Percentiles rank a stretch among this genome's conserved stretches.
Conservation (phyloP, 2,113 vertebrate species). For the Notarius lentiginosus region DNA sequence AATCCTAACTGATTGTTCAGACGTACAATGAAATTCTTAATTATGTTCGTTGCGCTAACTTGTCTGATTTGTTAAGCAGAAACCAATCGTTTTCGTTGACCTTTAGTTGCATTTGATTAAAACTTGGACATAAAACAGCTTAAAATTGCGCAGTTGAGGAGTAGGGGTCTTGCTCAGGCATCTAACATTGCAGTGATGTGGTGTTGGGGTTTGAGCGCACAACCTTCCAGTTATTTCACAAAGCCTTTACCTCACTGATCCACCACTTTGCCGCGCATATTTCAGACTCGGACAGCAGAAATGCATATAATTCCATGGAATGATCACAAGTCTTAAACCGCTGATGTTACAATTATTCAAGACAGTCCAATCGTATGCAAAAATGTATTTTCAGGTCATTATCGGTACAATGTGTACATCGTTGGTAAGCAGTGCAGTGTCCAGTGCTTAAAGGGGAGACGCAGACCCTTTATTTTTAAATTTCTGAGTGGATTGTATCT, state of each 20-base stretch:
- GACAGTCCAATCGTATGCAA: background rate
- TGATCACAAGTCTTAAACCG: background rate
- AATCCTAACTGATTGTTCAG: background rate
- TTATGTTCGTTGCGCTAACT: background rate
- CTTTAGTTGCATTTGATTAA: background rate
- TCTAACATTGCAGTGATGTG: background rate
- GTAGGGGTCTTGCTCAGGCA: background rate
- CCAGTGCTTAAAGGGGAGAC: no score
- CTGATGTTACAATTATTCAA: background rate
- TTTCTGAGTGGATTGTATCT: no score
- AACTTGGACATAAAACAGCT: background rate
- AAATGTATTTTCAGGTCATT: background rate
- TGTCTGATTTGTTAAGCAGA: no score
- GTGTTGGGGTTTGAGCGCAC: background rate
- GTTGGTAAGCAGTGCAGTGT: background rate
- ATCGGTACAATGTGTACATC: background rate
- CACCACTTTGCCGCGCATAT: background rate
- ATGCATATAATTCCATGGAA: background rate
- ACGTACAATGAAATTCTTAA: background rate
- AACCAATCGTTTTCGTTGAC: background rate
- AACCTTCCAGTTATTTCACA: background rate
- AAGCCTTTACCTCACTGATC: background rate
- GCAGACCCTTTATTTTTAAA: no score
- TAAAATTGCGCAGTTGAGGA: background rate
- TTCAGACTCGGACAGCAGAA: background rate